Evolutionary conservation across 2,888 invertebrate genomes (phyloP), one percentile per base, ranked within the genome.

Genomic region (Scelioninae gen. 2): DNA sequence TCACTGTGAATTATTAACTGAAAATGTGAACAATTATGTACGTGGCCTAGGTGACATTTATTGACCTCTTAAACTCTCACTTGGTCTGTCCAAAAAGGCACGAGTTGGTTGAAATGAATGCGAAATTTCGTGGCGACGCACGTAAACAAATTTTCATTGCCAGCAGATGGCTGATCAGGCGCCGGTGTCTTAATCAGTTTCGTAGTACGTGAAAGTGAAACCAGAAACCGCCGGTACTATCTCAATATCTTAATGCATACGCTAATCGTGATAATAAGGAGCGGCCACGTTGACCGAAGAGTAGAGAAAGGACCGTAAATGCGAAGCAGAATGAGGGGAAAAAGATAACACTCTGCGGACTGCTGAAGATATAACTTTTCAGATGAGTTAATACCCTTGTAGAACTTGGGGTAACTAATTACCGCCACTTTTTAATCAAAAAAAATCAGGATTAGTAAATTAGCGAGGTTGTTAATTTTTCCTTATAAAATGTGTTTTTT

Each of bases 41-140:
- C 35, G 43, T 52, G 48, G 52, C 28, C 31, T 16, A 28, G 60
- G 61, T 68, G 76, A 61, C 72, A 77, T 80, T 79, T 78, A 74
- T 75, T 78, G 79, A 80, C 80, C 79, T 80, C 6, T 4, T 79
- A 78, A 78, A 78, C 75, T 72, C 74, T 60, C 61, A 61, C 46
- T 58, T 31, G 35, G 10, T 4, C 25, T 57, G 28, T 48, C 25
- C 43, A 65, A 74, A 71, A 55, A 60, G 65, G 28, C 28, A 45
- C 52, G 39, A 72, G 46, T 18, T 55, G 43, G 25, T 19, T 41
- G 16, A 50, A 35, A 73, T 55, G 68, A 68, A 69, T 60, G 58
- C 53, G 52, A 74, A 74, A 69, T 65, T 68, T 68, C 31, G 65
- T 58, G 48, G 35, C 64, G 45, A 19, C n/a, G 55, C 48, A 55